These are phyloP conservation scores for Thysanoteuthis rhombus DNA, from an alignment of 2,888 invertebrate genomes.

Conservation along the genomic window DNA sequence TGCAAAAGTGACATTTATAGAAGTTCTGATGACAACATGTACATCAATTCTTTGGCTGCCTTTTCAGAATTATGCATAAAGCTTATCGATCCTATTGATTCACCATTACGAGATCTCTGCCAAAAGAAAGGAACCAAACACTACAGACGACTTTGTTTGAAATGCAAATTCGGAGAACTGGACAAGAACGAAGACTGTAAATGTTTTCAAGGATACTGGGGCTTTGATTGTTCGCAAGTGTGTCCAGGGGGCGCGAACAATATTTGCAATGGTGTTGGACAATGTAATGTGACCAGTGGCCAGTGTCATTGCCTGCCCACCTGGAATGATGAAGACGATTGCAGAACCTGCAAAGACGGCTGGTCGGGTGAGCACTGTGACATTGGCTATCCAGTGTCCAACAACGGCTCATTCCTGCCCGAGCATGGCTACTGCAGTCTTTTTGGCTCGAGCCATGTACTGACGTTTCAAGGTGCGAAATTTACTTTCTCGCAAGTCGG, in stretches of 20 bases:
- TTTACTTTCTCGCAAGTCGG: conserved; percentile 39
- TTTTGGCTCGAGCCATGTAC: conserved; percentile 40
- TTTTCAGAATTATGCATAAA: conserved; percentile 42
- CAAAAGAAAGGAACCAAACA: conserved; percentile 38
- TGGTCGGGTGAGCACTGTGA: conserved; percentile 42
- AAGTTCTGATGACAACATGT: conserved; percentile 23
- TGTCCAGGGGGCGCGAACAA: conserved; percentile 43
- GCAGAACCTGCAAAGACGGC: conserved; percentile 37
- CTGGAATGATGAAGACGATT: conserved; percentile 37
- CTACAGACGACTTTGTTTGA: conserved; percentile 38
- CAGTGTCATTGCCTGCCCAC: conserved; percentile 41
- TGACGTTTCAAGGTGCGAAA: conserved; percentile 35
- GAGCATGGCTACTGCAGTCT: conserved; percentile 32
- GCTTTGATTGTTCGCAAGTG: conserved; percentile 38
- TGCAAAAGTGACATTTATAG: conserved; percentile 37
- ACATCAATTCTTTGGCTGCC: conserved; percentile 38
- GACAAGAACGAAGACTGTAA: conserved; percentile 36
- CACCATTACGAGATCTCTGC: conserved; percentile 43
- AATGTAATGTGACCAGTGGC: conserved; percentile 40
- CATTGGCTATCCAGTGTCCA: conserved; percentile 21
- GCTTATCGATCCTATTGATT: conserved; percentile 36
- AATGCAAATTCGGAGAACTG: conserved; percentile 45
- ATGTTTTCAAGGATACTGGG: conserved; percentile 47
- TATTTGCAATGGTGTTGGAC: conserved; percentile 41
- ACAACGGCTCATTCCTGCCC: background rate